Percentiles rank a stretch among this genome's conserved stretches.
Conservation (phyloP, 2,888 invertebrate genomes). For the Idaea straminata region DNA sequence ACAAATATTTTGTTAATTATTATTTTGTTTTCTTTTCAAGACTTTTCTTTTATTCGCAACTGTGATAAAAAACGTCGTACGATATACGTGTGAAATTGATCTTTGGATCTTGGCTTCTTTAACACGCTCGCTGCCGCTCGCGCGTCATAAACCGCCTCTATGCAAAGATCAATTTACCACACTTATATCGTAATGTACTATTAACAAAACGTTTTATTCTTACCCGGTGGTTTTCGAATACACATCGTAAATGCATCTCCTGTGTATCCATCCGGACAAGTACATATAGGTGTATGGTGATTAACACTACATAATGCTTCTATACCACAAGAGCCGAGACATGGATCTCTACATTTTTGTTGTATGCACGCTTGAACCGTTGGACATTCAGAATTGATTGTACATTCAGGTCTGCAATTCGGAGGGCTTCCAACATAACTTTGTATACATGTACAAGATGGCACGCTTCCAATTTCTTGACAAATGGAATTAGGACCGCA, state of each 20-base stretch:
- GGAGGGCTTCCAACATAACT: constrained; percentile 83
- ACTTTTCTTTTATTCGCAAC: too few species aligned
- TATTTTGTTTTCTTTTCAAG: too few species aligned
- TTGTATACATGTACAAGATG: constrained; percentile 82
- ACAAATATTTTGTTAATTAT: too few species aligned
- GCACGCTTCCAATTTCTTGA: constrained; percentile 77
- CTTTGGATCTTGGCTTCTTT: too few species aligned
- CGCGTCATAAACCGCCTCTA: too few species aligned
- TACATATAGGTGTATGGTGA: constrained; percentile 87
- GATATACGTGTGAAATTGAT: too few species aligned
- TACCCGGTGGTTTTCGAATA: constrained; percentile 65
- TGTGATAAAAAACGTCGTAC: too few species aligned
- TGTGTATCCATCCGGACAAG: constrained; percentile 84
- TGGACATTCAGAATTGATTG: constrained; percentile 85
- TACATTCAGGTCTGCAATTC: constrained; percentile 86
- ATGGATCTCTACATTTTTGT: constrained; percentile 86
- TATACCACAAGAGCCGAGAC: constrained; percentile 84
- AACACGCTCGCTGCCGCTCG: too few species aligned
- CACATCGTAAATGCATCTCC: constrained; percentile 84
- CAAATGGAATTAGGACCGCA: constrained; percentile 87
- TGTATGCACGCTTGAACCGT: constrained; percentile 84
- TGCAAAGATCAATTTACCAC: too few species aligned
- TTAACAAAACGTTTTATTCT: constrained; percentile 22
- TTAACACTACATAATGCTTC: constrained; percentile 82
- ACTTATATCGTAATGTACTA: too few species aligned